These are phyloP conservation scores for Notospermus geniculatus DNA, from an alignment of 1,140 invertebrate species.

Conservation along the genomic window DNA sequence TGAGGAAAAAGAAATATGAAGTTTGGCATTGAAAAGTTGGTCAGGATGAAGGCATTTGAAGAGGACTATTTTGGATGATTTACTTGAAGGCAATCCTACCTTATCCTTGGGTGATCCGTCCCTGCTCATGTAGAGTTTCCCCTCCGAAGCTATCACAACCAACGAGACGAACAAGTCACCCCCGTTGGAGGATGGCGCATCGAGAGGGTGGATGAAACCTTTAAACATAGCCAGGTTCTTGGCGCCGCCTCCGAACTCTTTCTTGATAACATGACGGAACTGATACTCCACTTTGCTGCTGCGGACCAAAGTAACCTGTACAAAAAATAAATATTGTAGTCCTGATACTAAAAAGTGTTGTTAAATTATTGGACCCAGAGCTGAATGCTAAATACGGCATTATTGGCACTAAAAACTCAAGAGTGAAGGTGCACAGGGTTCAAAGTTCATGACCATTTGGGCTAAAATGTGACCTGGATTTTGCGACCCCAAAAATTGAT, in stretches of 20 bases:
- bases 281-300: constrained; percentile 77
- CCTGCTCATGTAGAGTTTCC: constrained; percentile 40
- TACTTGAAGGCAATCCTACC: constrained; percentile 24
- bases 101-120: constrained; percentile 32
- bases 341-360: too few species aligned
- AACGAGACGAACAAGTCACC: constrained; percentile 30
- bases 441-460: too few species aligned
- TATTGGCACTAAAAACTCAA: too few species aligned
- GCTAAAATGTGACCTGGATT: too few species aligned
- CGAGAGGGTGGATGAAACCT: constrained; percentile 76
- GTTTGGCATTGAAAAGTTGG: too few species aligned
- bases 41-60: too few species aligned
- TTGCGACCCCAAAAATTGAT: too few species aligned
- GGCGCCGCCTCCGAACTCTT: constrained; percentile 65
- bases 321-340: too few species aligned
- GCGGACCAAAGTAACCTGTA: constrained; percentile 71
- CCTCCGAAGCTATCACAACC: constrained; percentile 29
- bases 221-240: constrained; percentile 60
- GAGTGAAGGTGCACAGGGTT: too few species aligned
- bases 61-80: too few species aligned
- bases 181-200: constrained; percentile 65
- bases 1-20: background rate
- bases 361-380: too few species aligned
- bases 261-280: constrained; percentile 63
- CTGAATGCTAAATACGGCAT: too few species aligned